These are phyloP conservation scores for Cyphotilapia sp. DNA, from an alignment of 2,113 vertebrate species.

Conservation along the genomic window DNA sequence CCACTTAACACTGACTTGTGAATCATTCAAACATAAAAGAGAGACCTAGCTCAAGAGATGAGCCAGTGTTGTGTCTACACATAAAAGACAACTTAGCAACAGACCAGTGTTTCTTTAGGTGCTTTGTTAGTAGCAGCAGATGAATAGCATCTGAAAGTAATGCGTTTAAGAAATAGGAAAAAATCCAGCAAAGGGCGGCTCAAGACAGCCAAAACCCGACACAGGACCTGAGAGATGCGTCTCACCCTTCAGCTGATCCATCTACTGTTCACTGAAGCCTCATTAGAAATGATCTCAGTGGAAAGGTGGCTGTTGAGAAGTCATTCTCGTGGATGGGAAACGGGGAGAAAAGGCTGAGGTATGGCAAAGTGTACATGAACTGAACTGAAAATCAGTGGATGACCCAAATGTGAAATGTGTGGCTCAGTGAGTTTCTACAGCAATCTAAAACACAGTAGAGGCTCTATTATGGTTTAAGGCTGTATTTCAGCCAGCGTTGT, in stretches of 20 bases:
- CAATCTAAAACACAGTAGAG: background rate
- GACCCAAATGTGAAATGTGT: rapidly evolving
- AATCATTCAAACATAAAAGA: background rate
- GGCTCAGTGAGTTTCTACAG: background rate
- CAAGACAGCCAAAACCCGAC: background rate
- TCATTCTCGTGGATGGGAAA: background rate
- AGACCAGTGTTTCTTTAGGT: rapidly evolving
- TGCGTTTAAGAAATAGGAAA: background rate
- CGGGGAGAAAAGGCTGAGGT: background rate
- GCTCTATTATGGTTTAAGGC: background rate
- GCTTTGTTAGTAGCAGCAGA: background rate
- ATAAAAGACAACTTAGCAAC: background rate
- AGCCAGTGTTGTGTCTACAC: background rate
- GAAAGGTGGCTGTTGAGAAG: background rate
- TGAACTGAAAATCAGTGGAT: background rate
- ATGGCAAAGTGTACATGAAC: background rate
- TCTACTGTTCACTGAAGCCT: background rate
- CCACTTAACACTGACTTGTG: background rate
- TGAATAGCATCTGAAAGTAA: background rate
- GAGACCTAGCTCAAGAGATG: background rate
- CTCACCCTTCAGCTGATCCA: background rate
- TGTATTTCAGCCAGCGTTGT: background rate
- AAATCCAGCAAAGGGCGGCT: background rate
- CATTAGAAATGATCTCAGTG: background rate
- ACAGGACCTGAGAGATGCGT: background rate